phyloP scores from a whole-genome alignment of 1,140 invertebrate genomes.

The Solenopsis fugax region DNA sequence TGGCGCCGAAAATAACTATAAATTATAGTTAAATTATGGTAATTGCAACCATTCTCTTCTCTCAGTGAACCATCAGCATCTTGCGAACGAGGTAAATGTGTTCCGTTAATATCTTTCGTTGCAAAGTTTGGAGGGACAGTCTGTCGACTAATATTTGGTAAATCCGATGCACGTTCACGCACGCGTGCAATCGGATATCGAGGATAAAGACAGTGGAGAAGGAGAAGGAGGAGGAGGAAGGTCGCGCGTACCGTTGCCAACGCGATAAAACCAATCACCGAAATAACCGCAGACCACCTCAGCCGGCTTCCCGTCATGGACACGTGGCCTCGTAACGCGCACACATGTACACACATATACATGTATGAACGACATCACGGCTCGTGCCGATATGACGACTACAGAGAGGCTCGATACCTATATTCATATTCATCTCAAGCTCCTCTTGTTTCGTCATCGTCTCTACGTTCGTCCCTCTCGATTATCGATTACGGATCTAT shows the following conservation, averaged over 20 bases:
- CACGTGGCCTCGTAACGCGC: constrained; percentile 77
- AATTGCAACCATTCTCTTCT: no score
- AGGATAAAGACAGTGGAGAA: constrained; percentile 52
- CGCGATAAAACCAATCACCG: constrained; percentile 86
- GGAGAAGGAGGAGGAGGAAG: constrained; percentile 23
- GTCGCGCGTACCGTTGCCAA: constrained; percentile 81
- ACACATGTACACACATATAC: not conserved
- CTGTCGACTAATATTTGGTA: constrained; percentile 68
- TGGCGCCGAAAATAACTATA: no score
- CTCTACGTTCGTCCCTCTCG: constrained; percentile 16
- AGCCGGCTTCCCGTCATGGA: constrained; percentile 78
- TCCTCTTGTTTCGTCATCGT: constrained; percentile 41
- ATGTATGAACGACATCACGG: constrained; percentile 17
- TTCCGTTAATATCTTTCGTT: constrained; percentile 66
- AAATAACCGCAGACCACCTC: constrained; percentile 85
- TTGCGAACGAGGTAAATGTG: constrained; percentile 36
- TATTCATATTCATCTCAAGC: constrained; percentile 54
- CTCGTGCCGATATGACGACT: constrained; percentile 16
- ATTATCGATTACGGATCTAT: constrained; percentile 40
- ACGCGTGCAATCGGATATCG: constrained; percentile 63
- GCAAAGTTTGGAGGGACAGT: constrained; percentile 12
- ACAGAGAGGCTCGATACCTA: constrained; percentile 44
- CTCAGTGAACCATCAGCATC: not conserved
- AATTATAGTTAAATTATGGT: no score
- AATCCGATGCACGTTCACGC: constrained; percentile 74